Evolutionary conservation across 2,113 vertebrate genomes (phyloP).

Genomic region (Ciconia maguari): DNA sequence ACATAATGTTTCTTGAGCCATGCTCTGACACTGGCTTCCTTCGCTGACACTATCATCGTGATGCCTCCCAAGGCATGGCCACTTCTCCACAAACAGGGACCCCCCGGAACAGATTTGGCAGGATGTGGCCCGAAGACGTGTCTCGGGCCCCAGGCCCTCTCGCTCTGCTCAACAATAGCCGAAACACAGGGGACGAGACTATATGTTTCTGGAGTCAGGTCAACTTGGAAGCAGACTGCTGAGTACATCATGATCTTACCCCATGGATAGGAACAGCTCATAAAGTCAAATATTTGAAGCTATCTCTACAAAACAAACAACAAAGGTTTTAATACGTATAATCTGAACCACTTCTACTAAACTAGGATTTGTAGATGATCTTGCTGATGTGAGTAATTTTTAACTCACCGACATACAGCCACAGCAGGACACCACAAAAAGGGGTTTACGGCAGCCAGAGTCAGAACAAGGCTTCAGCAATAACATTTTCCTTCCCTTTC

Average conservation of each 20-base stretch:
- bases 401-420: neutral
- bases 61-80: neutral
- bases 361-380: neutral
- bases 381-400: neutral
- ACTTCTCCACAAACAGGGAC: neutral
- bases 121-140: neutral
- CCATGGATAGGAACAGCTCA: neutral
- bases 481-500: neutral
- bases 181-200: neutral
- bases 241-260: neutral
- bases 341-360: neutral
- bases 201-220: neutral
- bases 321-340: neutral
- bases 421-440: neutral
- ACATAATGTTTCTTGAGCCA: neutral
- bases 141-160: fast-evolving
- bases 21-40: neutral
- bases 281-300: neutral
- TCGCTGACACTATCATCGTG: fast-evolving
- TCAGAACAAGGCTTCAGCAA: neutral
- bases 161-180: neutral
- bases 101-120: neutral
- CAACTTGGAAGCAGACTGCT: neutral
- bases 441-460: neutral
- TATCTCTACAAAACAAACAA: neutral